Evolutionary conservation across 2,113 vertebrate species (phyloP).

Genomic region (Oriolus oriolus): DNA sequence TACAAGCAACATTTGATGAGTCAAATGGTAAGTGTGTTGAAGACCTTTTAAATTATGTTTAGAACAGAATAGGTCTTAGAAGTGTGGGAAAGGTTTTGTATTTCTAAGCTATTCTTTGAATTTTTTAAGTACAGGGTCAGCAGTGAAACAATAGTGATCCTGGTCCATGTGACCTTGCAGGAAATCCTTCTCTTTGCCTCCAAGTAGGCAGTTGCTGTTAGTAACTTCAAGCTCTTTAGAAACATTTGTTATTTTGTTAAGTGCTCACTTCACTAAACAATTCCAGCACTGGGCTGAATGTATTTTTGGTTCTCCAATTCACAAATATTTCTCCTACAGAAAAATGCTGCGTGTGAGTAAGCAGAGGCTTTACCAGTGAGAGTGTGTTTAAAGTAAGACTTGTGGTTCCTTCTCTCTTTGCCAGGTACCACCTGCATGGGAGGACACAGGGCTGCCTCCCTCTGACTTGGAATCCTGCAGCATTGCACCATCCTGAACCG

Average conservation of each 20-base stretch:
- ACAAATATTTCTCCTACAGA: background rate
- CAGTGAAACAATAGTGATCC: background rate
- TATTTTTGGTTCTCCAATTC: background rate
- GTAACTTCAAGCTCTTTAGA: background rate
- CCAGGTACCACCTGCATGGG: background rate
- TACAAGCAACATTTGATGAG: background rate
- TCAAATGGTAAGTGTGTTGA: background rate
- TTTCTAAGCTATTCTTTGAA: background rate
- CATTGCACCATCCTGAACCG: accelerated
- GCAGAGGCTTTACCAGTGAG: background rate
- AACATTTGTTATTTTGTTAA: background rate
- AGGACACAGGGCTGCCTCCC: background rate
- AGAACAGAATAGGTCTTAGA: background rate
- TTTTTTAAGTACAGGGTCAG: background rate
- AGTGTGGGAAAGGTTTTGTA: background rate
- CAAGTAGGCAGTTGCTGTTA: accelerated
- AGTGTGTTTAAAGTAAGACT: background rate
- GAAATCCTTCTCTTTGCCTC: background rate
- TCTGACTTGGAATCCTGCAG: background rate
- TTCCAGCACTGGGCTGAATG: background rate
- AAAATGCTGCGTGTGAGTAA: background rate
- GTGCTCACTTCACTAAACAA: background rate
- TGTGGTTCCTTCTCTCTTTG: background rate
- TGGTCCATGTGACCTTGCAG: accelerated
- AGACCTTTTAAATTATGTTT: background rate